phyloP scores from a whole-genome alignment of 2,113 vertebrate species.

The Eubucco bourcierii region DNA sequence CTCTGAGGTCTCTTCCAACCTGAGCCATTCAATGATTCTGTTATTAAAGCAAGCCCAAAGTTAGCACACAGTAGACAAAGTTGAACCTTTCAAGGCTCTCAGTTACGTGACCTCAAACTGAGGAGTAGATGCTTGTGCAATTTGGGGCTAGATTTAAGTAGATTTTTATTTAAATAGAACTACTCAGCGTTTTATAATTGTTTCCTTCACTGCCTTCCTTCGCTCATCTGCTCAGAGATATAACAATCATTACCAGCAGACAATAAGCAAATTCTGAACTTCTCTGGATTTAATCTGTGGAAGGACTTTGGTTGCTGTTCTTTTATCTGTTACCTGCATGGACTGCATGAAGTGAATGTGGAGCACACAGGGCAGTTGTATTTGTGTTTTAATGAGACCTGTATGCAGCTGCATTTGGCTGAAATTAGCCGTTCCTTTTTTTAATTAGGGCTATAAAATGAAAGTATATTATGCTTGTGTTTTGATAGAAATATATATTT shows the following conservation, averaged over 20 bases:
- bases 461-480: slow-evolving; percentile 72
- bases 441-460: slow-evolving; percentile 76
- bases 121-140: neutral
- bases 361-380: slow-evolving; percentile 59
- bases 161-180: slow-evolving; percentile 33
- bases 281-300: slow-evolving; percentile 58
- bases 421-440: slow-evolving; percentile 75
- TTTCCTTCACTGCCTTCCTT: slow-evolving; percentile 29
- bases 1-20: too few species aligned
- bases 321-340: slow-evolving; percentile 29
- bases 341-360: neutral
- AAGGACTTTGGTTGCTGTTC: slow-evolving; percentile 13
- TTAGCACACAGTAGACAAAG: neutral
- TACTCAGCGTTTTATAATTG: slow-evolving; percentile 55
- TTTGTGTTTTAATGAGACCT: slow-evolving; percentile 65
- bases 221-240: neutral
- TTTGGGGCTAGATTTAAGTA: neutral
- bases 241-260: slow-evolving; percentile 15
- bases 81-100: neutral
- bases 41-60: neutral
- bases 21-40: neutral
- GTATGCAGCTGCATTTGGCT: slow-evolving; percentile 76
- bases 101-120: neutral
- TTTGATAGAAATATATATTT: slow-evolving; percentile 74
- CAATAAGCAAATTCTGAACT: slow-evolving; percentile 26